These are phyloP conservation scores for Anhinga rufa DNA, from an alignment of 2,113 vertebrate genomes.

Conservation along the genomic window DNA sequence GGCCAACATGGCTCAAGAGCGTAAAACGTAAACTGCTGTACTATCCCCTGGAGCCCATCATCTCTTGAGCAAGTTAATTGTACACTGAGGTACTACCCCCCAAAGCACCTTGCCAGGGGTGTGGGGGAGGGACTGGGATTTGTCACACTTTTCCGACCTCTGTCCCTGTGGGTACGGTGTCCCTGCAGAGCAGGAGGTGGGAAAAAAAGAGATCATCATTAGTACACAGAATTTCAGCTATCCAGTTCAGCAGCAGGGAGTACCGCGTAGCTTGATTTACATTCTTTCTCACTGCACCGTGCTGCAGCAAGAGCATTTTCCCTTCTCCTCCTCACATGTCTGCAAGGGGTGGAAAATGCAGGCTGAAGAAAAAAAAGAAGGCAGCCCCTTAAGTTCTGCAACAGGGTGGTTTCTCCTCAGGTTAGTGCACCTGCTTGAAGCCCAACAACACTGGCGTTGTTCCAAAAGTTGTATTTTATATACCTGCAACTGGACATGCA, in stretches of 20 bases:
- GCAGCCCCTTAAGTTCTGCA: background rate
- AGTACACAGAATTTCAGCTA: conserved; percentile 2
- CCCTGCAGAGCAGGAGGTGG: background rate
- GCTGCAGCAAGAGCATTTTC: conserved; percentile 5
- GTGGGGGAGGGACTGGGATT: background rate
- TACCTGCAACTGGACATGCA: conserved; percentile 75
- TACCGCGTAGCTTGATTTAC: conserved; percentile 23
- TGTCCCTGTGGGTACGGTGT: background rate
- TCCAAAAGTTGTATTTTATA: background rate
- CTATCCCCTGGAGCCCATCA: background rate
- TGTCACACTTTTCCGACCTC: background rate
- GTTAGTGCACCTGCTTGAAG: background rate
- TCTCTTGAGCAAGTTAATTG: background rate
- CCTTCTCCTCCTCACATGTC: background rate
- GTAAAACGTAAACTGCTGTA: background rate
- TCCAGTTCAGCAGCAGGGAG: conserved; percentile 19
- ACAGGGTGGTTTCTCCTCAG: background rate
- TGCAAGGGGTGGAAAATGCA: background rate
- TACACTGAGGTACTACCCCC: background rate
- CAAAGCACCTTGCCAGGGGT: background rate
- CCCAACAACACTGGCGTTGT: background rate
- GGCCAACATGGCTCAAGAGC: background rate
- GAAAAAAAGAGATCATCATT: background rate
- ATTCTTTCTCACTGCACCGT: background rate
- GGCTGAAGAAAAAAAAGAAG: background rate